phyloP scores from a whole-genome alignment of 2,888 invertebrate species.

The Eristalis arbustorum region DNA sequence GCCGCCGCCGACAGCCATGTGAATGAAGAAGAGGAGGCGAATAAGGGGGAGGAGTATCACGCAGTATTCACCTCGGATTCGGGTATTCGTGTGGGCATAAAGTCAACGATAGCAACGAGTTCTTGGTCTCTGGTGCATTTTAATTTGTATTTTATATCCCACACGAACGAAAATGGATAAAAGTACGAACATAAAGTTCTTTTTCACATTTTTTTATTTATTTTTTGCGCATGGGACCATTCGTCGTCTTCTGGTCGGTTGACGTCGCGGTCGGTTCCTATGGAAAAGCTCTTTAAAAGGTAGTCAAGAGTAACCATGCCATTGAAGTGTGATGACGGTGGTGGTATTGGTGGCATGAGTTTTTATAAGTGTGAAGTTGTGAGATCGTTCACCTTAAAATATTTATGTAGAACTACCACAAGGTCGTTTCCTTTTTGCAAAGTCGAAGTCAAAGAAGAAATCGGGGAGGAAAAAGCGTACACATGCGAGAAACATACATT shows the following conservation, averaged over 20 bases:
- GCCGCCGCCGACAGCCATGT: neutral
- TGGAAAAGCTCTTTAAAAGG: constrained; percentile 57
- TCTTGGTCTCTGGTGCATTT: constrained; percentile 61
- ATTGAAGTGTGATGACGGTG: neutral
- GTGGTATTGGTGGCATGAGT: constrained; percentile 33
- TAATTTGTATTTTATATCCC: constrained; percentile 46
- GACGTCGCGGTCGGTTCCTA: constrained; percentile 28
- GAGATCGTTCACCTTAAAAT: constrained; percentile 79
- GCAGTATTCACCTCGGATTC: constrained; percentile 50
- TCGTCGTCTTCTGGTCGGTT: neutral
- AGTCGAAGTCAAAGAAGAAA: constrained; percentile 22
- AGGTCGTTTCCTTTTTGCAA: constrained; percentile 76
- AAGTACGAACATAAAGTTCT: constrained; percentile 5
- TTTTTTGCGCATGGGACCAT: constrained; percentile 45
- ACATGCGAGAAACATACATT: neutral
- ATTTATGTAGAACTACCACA: constrained; percentile 76
- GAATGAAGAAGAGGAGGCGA: neutral
- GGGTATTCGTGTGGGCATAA: constrained; percentile 60
- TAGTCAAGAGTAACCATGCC: constrained; percentile 37
- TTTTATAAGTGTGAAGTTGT: constrained; percentile 66
- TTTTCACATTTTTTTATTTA: constrained; percentile 9
- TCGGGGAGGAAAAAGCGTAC: neutral
- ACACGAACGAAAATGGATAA: constrained; percentile 38
- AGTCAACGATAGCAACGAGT: constrained; percentile 59
- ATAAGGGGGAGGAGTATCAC: constrained; percentile 36